phyloP scores from a whole-genome alignment of 2,113 vertebrate genomes.

The Protobothrops flavoviridis region DNA sequence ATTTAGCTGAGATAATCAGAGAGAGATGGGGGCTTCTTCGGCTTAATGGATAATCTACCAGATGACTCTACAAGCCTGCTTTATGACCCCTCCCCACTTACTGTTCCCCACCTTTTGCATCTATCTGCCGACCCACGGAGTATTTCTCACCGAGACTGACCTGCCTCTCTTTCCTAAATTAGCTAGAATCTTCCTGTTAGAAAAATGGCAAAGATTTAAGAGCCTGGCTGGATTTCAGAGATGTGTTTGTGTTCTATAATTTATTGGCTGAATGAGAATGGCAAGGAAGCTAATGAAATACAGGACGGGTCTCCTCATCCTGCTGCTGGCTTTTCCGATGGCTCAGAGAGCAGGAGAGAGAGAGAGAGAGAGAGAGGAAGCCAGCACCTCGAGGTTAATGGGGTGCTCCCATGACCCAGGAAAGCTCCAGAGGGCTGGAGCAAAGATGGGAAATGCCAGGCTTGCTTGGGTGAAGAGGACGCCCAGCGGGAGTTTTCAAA shows the following conservation, averaged over 20 bases:
- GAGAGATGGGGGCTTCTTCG: too few relatives aligned
- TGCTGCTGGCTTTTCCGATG: not conserved
- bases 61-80: not conserved
- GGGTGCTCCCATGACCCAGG: accelerated
- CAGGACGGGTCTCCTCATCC: not conserved
- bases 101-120: not conserved
- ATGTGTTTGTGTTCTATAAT: slow-evolving; percentile 31
- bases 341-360: not conserved
- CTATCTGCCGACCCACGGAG: not conserved
- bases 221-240: slow-evolving; percentile 46
- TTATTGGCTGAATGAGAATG: slow-evolving; percentile 43
- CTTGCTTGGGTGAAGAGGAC: not conserved
- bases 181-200: slow-evolving; percentile 7
- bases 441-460: not conserved
- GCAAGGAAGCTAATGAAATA: not conserved
- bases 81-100: not conserved
- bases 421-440: not conserved
- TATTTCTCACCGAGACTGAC: not conserved
- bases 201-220: slow-evolving; percentile 20
- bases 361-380: not conserved
- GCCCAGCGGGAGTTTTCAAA: not conserved
- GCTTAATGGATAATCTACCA: too few relatives aligned
- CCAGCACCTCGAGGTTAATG: not conserved
- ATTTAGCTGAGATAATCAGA: too few relatives aligned
- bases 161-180: slow-evolving; percentile 14